These are phyloP conservation scores for Ceratosolen solmsi DNA, from an alignment of 1,140 invertebrate genomes.

Conservation along the genomic window DNA sequence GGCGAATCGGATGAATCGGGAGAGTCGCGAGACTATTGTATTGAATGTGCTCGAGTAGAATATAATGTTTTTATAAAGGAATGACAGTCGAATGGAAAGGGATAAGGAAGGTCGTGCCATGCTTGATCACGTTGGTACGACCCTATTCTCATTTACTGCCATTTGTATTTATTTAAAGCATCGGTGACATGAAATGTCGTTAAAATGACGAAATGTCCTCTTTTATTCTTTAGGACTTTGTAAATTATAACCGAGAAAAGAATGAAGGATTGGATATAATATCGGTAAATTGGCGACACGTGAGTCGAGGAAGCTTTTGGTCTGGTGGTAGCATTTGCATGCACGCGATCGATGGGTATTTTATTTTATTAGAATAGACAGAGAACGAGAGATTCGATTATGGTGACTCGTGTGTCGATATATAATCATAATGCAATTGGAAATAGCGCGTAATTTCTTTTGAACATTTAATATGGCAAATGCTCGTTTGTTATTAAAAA, in stretches of 20 bases:
- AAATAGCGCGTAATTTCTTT: too few species aligned
- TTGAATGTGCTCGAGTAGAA: background rate
- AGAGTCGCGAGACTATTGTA: background rate
- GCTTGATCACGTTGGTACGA: background rate
- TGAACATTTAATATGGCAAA: too few species aligned
- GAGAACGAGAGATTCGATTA: background rate
- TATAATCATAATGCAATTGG: background rate
- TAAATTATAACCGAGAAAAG: background rate
- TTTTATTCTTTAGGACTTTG: background rate
- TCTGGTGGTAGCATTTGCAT: background rate
- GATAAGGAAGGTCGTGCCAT: slow-evolving; percentile 29
- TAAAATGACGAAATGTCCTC: slow-evolving; percentile 10
- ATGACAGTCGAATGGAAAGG: background rate
- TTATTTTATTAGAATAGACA: slow-evolving; percentile 6
- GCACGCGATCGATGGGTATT: background rate
- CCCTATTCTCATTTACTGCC: background rate
- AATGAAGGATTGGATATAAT: background rate
- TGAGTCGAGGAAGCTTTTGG: background rate
- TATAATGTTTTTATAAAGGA: slow-evolving; percentile 11
- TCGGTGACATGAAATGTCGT: slow-evolving; percentile 23
- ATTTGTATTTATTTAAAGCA: background rate
- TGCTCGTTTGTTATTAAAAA: too few species aligned
- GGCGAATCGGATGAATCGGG: background rate
- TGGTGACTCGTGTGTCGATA: background rate
- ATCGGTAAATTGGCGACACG: background rate